Base-by-base conservation (phyloP, 2,113 vertebrate species). In the Neotoma lepida region DNA sequence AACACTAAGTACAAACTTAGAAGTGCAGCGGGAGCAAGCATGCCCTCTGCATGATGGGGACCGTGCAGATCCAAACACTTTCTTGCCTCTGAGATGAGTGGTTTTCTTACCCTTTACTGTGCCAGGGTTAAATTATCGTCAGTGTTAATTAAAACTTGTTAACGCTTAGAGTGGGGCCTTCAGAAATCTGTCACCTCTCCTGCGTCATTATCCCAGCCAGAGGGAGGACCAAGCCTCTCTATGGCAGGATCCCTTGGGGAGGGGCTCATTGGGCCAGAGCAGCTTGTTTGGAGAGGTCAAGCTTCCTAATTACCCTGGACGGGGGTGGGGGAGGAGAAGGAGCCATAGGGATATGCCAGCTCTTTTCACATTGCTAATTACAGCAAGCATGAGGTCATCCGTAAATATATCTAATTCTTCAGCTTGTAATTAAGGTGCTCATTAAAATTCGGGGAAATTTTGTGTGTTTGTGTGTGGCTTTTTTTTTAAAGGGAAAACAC, bases 111-210 rank as follows among this genome's bases (percentile, higher is more conserved):
- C 61, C 44, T 95, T 20, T 20, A 56, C 93, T 82, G 66, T 93
- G 89, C 85, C 92, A 96, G 95, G 87, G 74, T 93, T 96, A 97
- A 94, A 96, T 97, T 97, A 97, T 88, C 95, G 30, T 5, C 20
- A 56, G 78, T 0, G 39, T 95, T 98, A 96, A 97, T 97, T 95
- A 97, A 97, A 96, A 91, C 93, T 92, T 95, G 94, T 97, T 66
- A n/a, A 51, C 89, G 63, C 80, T 95, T 88, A 95, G 63, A 71
- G 64, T 71, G 64, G 88, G 74, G 46, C 63, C 66, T 64, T 80
- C 58, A 46, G 85, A 92, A 96, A 77, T 51, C 82, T 93, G 88
- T 88, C 94, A 92, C 82, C 71, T 92, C 82, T 92, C 49, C 90
- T 90, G 85, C 92, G 71, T 91, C 78, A 87, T 96, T 91, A 90